Base-by-base conservation (phyloP, 1,140 invertebrate species). In the Lycorma delicatula region DNA sequence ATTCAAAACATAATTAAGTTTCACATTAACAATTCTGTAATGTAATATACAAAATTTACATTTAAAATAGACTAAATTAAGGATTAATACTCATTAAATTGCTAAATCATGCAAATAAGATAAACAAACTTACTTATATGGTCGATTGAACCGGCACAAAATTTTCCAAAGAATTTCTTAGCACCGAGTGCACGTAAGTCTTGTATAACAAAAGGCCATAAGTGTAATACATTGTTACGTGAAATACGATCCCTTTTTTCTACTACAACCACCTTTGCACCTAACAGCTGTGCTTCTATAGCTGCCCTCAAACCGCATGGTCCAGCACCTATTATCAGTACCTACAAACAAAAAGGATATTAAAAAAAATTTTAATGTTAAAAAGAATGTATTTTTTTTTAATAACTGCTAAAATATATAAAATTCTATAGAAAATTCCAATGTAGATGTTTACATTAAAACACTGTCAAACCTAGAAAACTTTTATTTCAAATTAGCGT, bases 151-250 rank as follows among this genome's bases (percentile, higher is more conserved):
- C 97, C 97, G 1, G 95, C 95, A 77, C 96, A 99, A 73, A 99
- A 99, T 76, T 98, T 98, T 9, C 95, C 95, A 73, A 95, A 98
- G 75, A 99, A 98, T 69, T 97, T 97, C 72, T 99, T 99, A 34
- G 95, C 96, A 13, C 94, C 97, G 3, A 99, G 79, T 57, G 84
- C 85, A 50, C 89, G 82, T 34, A 99, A 77, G 76, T 99, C 97
- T 64, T 94, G 88, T 56, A 99, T 98, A 22, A 99, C 93, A 73
- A 94, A 98, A 23, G 96, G 95, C 97, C 97, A 99, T 31, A 99
- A 75, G 75, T 99, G 97, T 36, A 99, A 81, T 7, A 99, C 96
- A 75, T 99, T 99, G 75, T 99, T 98, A 16, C 97, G 75, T 9
- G 91, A 91, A 73, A 97, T 90, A 2, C 91, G 79, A 74, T 95